These are phyloP conservation scores for Pteria penguin DNA, from an alignment of 2,888 invertebrate genomes.

Conservation along the genomic window DNA sequence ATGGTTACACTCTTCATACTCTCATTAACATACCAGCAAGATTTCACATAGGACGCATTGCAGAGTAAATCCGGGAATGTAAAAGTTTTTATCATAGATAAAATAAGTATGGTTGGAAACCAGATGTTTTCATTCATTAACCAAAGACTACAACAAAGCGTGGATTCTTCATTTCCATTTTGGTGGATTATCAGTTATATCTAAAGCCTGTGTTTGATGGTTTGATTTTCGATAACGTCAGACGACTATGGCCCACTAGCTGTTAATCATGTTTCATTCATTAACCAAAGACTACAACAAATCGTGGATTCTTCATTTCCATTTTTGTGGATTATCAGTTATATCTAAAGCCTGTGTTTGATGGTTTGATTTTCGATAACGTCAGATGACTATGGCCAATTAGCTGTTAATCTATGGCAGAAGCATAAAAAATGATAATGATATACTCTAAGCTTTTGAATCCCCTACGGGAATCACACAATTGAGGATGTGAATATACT, in stretches of 20 bases:
- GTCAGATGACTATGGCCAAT: neutral
- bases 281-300: constrained; percentile 19
- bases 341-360: constrained; percentile 38
- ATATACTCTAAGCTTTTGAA: neutral
- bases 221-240: constrained; percentile 5
- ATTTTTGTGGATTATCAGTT: constrained; percentile 33
- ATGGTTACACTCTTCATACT: too few species aligned
- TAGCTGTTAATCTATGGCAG: too few species aligned
- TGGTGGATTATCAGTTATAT: constrained; percentile 33
- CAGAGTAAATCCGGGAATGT: constrained; percentile 11
- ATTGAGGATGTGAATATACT: neutral
- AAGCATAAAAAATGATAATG: neutral
- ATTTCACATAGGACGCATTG: constrained; percentile 25
- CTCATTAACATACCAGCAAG: too few species aligned
- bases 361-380: constrained; percentile 18
- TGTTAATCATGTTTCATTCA: constrained; percentile 26
- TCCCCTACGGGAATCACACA: neutral
- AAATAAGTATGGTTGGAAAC: constrained; percentile 38
- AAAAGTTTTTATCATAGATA: constrained; percentile 33
- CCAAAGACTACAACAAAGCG: constrained; percentile 18
- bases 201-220: constrained; percentile 35
- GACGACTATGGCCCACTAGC: constrained; percentile 22
- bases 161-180: constrained; percentile 8
- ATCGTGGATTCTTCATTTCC: neutral
- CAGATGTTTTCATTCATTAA: constrained; percentile 31